Percentiles rank a stretch among this genome's conserved stretches.
Conservation (phyloP, 1,140 invertebrate genomes). For the Drosophila erecta region DNA sequence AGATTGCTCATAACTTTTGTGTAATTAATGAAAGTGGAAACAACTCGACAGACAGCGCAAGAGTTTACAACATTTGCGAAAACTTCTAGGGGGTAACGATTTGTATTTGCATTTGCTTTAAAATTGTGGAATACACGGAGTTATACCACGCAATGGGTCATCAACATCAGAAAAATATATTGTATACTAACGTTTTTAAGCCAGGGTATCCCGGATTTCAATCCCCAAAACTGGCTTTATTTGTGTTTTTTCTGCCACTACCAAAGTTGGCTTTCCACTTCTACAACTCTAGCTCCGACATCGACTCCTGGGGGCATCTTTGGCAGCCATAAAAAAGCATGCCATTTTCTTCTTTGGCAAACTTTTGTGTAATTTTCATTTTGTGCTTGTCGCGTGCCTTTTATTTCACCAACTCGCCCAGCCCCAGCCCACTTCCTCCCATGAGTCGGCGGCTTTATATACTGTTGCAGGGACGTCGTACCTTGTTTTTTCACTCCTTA, state of each 20-base stretch:
- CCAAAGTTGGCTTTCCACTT: constrained; percentile 41
- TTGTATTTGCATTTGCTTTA: too few relatives aligned
- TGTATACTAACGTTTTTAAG: too few relatives aligned
- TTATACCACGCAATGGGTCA: too few relatives aligned
- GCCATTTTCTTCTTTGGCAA: constrained; percentile 52
- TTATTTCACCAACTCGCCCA: constrained; percentile 7
- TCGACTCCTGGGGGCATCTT: constrained; percentile 55
- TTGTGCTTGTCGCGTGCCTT: constrained; percentile 53
- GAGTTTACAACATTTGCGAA: too few relatives aligned
- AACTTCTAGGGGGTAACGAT: too few relatives aligned
- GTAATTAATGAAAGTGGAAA: too few relatives aligned
- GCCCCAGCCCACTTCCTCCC: not conserved
- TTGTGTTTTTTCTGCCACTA: not conserved
- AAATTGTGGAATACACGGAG: too few relatives aligned
- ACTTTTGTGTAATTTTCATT: constrained; percentile 68
- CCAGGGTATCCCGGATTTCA: constrained; percentile 4
- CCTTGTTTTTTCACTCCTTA: constrained; percentile 36
- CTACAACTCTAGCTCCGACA: constrained; percentile 25
- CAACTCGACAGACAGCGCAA: too few relatives aligned
- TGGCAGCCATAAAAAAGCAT: constrained; percentile 59
- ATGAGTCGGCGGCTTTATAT: constrained; percentile 48
- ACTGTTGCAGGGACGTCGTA: constrained; percentile 54
- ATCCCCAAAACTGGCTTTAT: not conserved
- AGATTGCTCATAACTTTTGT: not conserved
- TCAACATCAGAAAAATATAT: too few relatives aligned